A percentile compares a stretch with the other conserved stretches of the same genome.
Evolutionary conservation across 37 sponge, comb jelly and placozoan genomes (phyloP).

Genomic region (Cladorhizidae sp.): DNA sequence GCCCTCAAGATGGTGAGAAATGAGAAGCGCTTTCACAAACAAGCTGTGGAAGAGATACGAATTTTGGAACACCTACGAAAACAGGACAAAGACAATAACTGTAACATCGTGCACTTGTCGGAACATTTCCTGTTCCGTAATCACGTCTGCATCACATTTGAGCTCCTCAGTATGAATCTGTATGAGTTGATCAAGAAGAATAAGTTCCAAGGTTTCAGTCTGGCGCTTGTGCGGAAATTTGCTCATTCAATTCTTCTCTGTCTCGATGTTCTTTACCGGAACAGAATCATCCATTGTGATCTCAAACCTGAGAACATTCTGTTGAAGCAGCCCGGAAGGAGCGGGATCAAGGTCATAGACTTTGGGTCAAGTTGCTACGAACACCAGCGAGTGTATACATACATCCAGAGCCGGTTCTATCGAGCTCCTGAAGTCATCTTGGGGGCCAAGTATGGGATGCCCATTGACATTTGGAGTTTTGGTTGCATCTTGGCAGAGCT

Average conservation of each 20-base stretch:
- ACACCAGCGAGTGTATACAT: slow-evolving; percentile 94
- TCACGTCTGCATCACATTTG: slow-evolving; percentile 97
- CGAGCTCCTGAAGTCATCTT: slow-evolving; percentile 96
- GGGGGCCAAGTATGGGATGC: slow-evolving; percentile 93
- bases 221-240: slow-evolving; percentile 96
- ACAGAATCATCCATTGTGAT: slow-evolving; percentile 99
- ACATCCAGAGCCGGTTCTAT: slow-evolving; percentile 97
- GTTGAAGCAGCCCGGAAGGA: slow-evolving; percentile 89
- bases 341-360: slow-evolving; percentile 96
- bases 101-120: slow-evolving; percentile 93
- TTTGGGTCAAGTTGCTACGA: slow-evolving; percentile 97
- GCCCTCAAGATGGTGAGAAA: slow-evolving; percentile 96
- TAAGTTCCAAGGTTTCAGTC: slow-evolving; percentile 98
- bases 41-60: slow-evolving; percentile 92
- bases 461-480: slow-evolving; percentile 99
- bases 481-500: slow-evolving; percentile 96
- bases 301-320: slow-evolving; percentile 98
- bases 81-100: slow-evolving; percentile 89
- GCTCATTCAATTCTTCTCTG: slow-evolving; percentile 97
- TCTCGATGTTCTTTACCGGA: slow-evolving; percentile 87
- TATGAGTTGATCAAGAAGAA: slow-evolving; percentile 99
- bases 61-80: slow-evolving; percentile 91
- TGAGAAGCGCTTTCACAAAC: slow-evolving; percentile 96
- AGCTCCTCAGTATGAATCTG: slow-evolving; percentile 96
- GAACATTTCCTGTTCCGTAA: slow-evolving; percentile 95